These are phyloP conservation scores for Melanotaenia boesemani DNA, from an alignment of 2,797 vertebrate species.

Conservation along the genomic window DNA sequence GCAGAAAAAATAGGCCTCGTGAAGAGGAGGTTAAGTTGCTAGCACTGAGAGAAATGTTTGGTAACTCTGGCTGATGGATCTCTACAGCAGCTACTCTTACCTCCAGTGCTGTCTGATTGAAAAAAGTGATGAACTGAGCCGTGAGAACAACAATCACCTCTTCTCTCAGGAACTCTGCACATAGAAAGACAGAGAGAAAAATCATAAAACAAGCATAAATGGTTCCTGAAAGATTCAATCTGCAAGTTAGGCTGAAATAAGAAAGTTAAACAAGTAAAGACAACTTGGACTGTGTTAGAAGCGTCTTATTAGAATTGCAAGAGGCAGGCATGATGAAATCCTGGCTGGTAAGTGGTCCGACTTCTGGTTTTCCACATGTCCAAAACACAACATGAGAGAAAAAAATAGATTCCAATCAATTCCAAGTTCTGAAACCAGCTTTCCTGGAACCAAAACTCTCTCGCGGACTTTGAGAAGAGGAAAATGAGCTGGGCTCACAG, in stretches of 20 bases:
- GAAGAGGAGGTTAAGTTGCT: too few relatives aligned
- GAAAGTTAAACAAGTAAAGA: conserved; percentile 34
- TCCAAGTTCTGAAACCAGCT: conserved; percentile 55
- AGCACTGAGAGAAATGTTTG: too few relatives aligned
- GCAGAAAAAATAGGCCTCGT: too few relatives aligned
- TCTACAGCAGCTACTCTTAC: conserved; percentile 72
- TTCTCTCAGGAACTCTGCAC: conserved; percentile 86
- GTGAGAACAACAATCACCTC: conserved; percentile 89
- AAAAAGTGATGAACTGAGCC: conserved; percentile 90
- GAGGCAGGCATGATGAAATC: conserved; percentile 24
- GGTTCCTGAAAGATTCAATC: conserved; percentile 39
- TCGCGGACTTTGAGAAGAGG: conserved; percentile 57
- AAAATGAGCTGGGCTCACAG: conserved; percentile 59
- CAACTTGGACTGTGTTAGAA: conserved; percentile 41
- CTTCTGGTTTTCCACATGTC: conserved; percentile 23
- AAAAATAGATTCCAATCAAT: conserved; percentile 35
- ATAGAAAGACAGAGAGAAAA: conserved; percentile 40
- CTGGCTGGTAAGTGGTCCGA: conserved; percentile 19
- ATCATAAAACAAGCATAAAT: conserved; percentile 26
- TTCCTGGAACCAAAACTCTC: conserved; percentile 62
- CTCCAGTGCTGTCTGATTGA: conserved; percentile 91
- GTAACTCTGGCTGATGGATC: conserved; percentile 32
- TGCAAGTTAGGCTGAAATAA: conserved; percentile 22
- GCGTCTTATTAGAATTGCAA: conserved; percentile 19
- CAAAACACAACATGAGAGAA: conserved; percentile 30